Percentiles rank a stretch among this genome's conserved stretches.
phyloP scores from a whole-genome alignment of 1,140 invertebrate species.

The Calephelis nemesis region DNA sequence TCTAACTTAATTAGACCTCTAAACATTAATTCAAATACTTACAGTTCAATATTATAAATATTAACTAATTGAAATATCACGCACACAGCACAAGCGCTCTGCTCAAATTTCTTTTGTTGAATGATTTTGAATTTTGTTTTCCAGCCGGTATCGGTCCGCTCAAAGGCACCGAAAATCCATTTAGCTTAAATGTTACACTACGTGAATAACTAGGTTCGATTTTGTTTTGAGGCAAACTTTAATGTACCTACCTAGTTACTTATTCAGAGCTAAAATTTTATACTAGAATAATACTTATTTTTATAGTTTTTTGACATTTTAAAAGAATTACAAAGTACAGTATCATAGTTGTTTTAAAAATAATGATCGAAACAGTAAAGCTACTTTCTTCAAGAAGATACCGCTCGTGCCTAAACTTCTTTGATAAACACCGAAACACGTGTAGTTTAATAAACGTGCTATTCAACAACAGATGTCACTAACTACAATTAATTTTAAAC shows the following conservation, averaged over 20 bases:
- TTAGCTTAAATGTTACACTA: slow-evolving; percentile 10
- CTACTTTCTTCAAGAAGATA: slow-evolving; percentile 31
- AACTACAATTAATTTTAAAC: not conserved
- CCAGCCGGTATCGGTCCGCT: slow-evolving; percentile 3
- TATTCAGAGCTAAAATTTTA: not conserved
- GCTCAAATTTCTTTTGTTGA: not conserved
- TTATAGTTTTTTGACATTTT: not conserved
- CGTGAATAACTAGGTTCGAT: slow-evolving; percentile 22
- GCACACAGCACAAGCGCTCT: not conserved
- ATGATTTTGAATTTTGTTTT: not conserved
- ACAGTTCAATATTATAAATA: not conserved
- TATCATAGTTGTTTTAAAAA: not conserved
- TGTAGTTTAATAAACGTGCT: slow-evolving; percentile 20
- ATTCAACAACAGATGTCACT: slow-evolving; percentile 36
- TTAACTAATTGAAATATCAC: not conserved
- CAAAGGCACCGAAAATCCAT: slow-evolving; percentile 26
- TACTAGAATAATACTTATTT: not conserved
- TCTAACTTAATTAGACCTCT: too few species aligned
- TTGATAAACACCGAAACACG: slow-evolving; percentile 24
- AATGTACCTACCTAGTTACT: not conserved
- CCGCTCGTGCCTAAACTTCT: slow-evolving; percentile 22
- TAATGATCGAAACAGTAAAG: slow-evolving; percentile 24
- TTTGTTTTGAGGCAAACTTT: slow-evolving; percentile 8
- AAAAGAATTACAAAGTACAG: not conserved
- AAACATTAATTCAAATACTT: not conserved